Evolutionary conservation across 2,113 vertebrate species (phyloP).

Genomic region (Sphaerodactylus townsendi): DNA sequence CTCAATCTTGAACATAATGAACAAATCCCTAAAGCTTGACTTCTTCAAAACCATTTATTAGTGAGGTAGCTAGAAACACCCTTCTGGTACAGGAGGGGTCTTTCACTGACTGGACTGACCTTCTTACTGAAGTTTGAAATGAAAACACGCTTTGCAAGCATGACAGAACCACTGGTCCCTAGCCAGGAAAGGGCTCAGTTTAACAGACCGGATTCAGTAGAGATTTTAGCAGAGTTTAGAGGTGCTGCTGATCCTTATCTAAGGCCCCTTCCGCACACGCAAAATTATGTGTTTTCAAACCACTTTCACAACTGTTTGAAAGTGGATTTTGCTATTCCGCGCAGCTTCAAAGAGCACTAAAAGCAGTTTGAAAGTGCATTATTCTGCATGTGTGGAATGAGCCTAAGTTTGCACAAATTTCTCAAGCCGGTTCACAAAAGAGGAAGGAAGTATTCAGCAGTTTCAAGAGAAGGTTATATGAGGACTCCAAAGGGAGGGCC

Average conservation of each 20-base stretch:
- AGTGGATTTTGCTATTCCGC: too few relatives aligned
- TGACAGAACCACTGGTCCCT: background rate
- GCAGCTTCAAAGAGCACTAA: too few relatives aligned
- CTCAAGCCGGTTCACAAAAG: background rate
- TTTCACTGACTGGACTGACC: constrained; percentile 2
- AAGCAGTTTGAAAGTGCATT: too few relatives aligned
- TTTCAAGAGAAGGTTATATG: background rate
- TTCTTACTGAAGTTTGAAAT: constrained; percentile 12
- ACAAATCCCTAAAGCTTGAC: background rate
- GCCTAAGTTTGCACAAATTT: background rate
- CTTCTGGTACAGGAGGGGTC: background rate
- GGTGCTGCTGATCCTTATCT: background rate
- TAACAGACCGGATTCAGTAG: background rate
- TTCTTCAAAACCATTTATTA: constrained; percentile 5
- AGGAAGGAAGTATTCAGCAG: background rate
- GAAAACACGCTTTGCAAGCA: constrained; percentile 1
- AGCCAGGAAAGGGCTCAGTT: background rate
- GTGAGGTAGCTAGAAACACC: background rate
- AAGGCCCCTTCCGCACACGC: too few relatives aligned
- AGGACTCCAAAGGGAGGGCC: background rate
- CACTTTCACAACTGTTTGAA: too few relatives aligned
- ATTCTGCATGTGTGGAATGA: too few relatives aligned
- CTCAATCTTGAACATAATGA: background rate
- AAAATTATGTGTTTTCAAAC: too few relatives aligned
- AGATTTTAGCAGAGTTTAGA: background rate